Evolutionary conservation across 1,140 invertebrate species (phyloP).

Genomic region (Conopomorpha cramerella): DNA sequence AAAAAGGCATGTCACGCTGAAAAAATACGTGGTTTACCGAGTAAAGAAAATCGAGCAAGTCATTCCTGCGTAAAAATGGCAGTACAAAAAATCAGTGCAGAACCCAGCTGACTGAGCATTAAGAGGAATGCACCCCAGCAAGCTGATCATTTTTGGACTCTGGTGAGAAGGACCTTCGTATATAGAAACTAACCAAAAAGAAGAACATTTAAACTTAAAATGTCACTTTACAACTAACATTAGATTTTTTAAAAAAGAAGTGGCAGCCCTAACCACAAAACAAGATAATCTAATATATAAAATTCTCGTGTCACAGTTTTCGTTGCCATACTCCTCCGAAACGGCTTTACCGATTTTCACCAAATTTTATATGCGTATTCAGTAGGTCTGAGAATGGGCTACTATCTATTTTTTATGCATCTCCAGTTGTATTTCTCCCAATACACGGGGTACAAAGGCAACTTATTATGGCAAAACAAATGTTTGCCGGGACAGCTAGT

Average conservation of each 20-base stretch:
- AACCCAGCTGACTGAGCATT: constrained; percentile 3
- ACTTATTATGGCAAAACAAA: too few species aligned
- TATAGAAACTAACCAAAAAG: background rate
- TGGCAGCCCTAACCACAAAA: background rate
- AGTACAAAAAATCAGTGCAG: background rate
- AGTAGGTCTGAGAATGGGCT: too few species aligned
- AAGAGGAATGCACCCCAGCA: constrained; percentile 10
- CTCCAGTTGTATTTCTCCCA: too few species aligned
- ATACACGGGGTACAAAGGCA: too few species aligned
- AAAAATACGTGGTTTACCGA: background rate
- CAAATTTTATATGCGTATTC: too few species aligned
- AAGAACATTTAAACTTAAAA: background rate
- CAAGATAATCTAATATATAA: too few species aligned
- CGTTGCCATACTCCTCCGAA: too few species aligned
- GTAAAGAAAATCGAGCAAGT: background rate
- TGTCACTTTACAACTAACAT: background rate
- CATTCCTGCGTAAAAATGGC: background rate
- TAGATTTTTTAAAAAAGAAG: background rate
- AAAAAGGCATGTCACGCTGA: background rate
- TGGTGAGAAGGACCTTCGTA: constrained; percentile 11
- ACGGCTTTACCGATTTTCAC: too few species aligned
- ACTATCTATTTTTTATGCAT: too few species aligned
- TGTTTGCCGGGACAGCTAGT: too few species aligned
- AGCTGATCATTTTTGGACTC: constrained; percentile 6
- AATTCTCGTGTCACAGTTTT: too few species aligned